Percentiles rank a stretch among this genome's conserved stretches.
These are phyloP conservation scores for Rhopalosiphum maidis DNA, from an alignment of 1,140 invertebrate species.

Conservation along the genomic window DNA sequence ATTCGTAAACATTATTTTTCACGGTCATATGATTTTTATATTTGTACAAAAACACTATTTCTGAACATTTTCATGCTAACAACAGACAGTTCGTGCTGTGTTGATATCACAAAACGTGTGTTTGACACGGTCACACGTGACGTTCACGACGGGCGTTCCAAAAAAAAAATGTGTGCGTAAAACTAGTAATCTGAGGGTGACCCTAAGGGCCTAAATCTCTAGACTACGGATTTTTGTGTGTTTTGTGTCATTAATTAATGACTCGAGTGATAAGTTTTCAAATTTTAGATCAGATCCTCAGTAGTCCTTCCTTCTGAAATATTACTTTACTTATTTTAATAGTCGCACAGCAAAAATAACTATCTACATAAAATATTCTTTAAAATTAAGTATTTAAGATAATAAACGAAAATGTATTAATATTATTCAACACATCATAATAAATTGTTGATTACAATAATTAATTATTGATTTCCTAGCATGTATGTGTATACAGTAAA, in stretches of 20 bases:
- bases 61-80: constrained; percentile 14
- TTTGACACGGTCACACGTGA: constrained; percentile 51
- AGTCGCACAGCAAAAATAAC: neutral
- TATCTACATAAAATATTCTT: neutral
- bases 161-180: constrained; percentile 39
- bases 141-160: constrained; percentile 32
- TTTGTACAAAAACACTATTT: neutral
- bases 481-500: too few species aligned
- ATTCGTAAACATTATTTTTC: constrained; percentile 31
- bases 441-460: neutral
- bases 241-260: constrained; percentile 11
- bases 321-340: neutral
- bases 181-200: constrained; percentile 35
- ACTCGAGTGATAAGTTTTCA: constrained; percentile 22
- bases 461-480: too few species aligned
- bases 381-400: neutral
- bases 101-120: constrained; percentile 18
- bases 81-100: neutral
- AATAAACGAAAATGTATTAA: too few species aligned
- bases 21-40: constrained; percentile 19
- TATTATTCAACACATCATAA: neutral
- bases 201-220: constrained; percentile 17
- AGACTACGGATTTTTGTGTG: neutral
- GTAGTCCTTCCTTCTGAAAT: neutral
- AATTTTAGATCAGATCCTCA: neutral